Base-by-base conservation (phyloP, 2,113 vertebrate species). In the Toxotes chatareus region DNA sequence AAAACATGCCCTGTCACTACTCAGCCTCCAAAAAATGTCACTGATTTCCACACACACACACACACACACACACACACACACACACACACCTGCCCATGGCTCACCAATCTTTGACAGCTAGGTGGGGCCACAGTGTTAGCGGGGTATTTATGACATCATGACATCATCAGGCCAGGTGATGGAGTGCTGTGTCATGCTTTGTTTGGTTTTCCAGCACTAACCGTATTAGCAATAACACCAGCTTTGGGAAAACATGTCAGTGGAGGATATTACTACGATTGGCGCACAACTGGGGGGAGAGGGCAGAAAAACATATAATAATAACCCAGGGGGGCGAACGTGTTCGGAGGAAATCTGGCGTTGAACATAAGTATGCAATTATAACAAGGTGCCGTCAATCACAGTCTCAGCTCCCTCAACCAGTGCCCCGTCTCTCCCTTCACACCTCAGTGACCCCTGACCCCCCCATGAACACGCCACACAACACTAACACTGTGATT, bases 161-260 rank as follows among this genome's bases (percentile, higher is more conserved):
- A 86, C 92, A 88, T 90, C 90, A 88, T 81, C 73, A 55, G 64
- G 69, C 74, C 67, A 70, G 69, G 86, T 92, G 88, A 93, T 88
- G 83, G 92, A 92, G 92, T 88, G 87, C 85, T 73, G 77, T 75
- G 89, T 91, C 89, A 86, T 73, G 51, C 78, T 63, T 73, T 88
- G 86, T 91, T 91, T 91, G 69, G 61, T 86, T 94, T 94, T 93
- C 91, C 91, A 90, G 81, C 74, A 0, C 73, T 84, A 74, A 90
- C 80, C 27, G 3, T 81, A 83, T 76, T 77, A 85, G 75, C 78
- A 86, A 84, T 75, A 88, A 88, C 82, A 87, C 59, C 73, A 70
- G 67, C 51, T 80, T 60, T 74, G 76, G 74, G 75, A 89, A 91
- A 92, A 90, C 87, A 84, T 87, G 89, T 88, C 87, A 80, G 47